These are phyloP conservation scores for Octonoba sinensis DNA, from an alignment of 2,888 invertebrate species.

Conservation along the genomic window DNA sequence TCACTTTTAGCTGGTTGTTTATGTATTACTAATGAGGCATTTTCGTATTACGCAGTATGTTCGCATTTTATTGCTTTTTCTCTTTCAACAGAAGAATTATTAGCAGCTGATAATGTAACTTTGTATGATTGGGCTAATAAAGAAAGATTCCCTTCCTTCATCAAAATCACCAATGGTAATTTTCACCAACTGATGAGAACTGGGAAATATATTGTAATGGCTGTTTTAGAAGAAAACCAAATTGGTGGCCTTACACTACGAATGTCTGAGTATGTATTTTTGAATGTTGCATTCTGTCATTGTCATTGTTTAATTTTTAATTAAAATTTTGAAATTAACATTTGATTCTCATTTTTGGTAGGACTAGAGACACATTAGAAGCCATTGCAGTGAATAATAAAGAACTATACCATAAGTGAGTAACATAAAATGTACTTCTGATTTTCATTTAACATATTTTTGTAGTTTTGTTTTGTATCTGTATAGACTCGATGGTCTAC, in stretches of 20 bases:
- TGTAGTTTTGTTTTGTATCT: background rate
- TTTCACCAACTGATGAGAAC: constrained; percentile 84
- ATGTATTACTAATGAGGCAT: too few species aligned
- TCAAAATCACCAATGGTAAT: constrained; percentile 86
- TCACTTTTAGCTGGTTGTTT: too few species aligned
- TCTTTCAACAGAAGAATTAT: constrained; percentile 71
- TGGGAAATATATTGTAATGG: constrained; percentile 88
- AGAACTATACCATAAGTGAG: constrained; percentile 81
- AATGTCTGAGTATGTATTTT: constrained; percentile 75
- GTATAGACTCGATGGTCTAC: too few species aligned
- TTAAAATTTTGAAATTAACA: background rate
- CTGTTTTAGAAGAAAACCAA: constrained; percentile 89
- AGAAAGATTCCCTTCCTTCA: constrained; percentile 90
- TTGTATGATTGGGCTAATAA: constrained; percentile 89
- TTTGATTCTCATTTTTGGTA: constrained; percentile 66
- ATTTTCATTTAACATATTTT: background rate
- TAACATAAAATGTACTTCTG: constrained; percentile 31
- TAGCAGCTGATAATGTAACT: constrained; percentile 66
- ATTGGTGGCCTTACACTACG: constrained; percentile 83
- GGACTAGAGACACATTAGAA: constrained; percentile 86
- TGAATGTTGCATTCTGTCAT: background rate
- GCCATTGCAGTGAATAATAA: constrained; percentile 81
- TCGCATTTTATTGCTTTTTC: constrained; percentile 71
- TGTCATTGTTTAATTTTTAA: background rate
- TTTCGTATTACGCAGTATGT: background rate